Evolutionary conservation across 2,797 vertebrate species (phyloP).

Genomic region (Scolopax rusticola): DNA sequence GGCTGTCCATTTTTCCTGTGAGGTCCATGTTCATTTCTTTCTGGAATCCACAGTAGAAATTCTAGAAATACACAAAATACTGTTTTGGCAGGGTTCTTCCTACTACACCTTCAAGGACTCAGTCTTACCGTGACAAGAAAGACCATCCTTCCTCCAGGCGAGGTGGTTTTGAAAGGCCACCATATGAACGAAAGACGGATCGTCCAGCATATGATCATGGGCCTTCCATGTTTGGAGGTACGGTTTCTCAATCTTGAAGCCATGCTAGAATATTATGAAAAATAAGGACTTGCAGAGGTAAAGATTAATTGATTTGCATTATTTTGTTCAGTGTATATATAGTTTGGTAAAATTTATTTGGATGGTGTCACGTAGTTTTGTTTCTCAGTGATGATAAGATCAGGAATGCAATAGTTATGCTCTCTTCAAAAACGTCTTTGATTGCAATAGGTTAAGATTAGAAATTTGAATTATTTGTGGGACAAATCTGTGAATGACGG

Average conservation of each 20-base stretch:
- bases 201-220: constrained; percentile 86
- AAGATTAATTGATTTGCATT: background rate
- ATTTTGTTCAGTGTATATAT: background rate
- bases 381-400: background rate
- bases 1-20: background rate
- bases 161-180: constrained; percentile 88
- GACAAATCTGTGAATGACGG: background rate
- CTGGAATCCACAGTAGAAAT: background rate
- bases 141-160: constrained; percentile 85
- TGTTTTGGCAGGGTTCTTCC: constrained; percentile 78
- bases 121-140: constrained; percentile 86
- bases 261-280: background rate
- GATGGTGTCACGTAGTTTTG: background rate
- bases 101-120: constrained; percentile 78
- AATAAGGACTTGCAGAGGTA: background rate
- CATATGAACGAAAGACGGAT: constrained; percentile 89
- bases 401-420: background rate
- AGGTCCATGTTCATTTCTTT: background rate
- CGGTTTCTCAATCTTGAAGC: background rate
- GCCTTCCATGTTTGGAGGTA: constrained; percentile 88
- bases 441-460: background rate
- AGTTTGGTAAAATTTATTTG: background rate
- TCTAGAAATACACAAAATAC: background rate
- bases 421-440: background rate
- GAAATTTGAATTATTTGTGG: background rate